phyloP scores from a whole-genome alignment of 2,797 vertebrate genomes.

The Spinus pinus region DNA sequence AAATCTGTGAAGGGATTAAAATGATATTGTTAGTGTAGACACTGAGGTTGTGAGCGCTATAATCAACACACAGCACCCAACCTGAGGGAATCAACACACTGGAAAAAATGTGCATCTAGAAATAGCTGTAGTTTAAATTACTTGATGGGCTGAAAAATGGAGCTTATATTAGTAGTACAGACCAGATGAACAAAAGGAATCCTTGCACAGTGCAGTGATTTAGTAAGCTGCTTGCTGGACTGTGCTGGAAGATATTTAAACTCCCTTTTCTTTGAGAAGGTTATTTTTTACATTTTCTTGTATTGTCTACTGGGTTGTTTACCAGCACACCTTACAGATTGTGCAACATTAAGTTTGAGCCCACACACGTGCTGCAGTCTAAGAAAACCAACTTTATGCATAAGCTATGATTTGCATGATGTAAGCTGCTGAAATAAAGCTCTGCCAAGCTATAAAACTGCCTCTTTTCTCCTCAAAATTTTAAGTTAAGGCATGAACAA shows the following conservation, averaged over 20 bases:
- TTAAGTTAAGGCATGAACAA: neutral
- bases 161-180: neutral
- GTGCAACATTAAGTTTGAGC: neutral
- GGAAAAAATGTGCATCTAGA: neutral
- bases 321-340: neutral
- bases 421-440: neutral
- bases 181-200: neutral
- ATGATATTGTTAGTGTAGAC: neutral
- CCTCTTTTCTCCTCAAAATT: neutral
- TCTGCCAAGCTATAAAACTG: neutral
- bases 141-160: neutral
- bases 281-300: neutral
- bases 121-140: neutral
- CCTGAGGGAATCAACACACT: neutral
- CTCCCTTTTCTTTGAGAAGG: neutral
- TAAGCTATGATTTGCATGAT: neutral
- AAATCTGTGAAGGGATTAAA: conserved; percentile 76
- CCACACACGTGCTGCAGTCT: neutral
- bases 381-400: neutral
- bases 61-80: neutral
- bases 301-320: neutral
- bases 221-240: neutral
- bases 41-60: neutral
- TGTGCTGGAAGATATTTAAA: neutral
- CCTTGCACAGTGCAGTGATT: neutral